Evolutionary conservation across 2,113 vertebrate species (phyloP).

Genomic region (Mustela nigripes): DNA sequence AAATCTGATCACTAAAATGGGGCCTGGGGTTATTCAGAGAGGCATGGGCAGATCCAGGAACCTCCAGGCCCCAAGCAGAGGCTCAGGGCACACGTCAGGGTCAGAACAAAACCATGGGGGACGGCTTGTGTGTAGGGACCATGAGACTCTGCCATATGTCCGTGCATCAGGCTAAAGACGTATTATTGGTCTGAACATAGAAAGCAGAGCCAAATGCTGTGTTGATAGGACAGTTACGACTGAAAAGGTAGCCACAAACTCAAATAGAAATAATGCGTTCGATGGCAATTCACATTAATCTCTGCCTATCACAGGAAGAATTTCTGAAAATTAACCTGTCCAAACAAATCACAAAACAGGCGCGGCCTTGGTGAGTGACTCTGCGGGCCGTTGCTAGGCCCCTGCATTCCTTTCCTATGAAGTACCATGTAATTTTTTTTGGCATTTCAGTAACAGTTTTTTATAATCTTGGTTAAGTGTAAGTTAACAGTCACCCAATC

Average conservation of each 20-base stretch:
- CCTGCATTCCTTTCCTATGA: conserved; percentile 64
- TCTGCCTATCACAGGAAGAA: background rate
- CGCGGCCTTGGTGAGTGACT: background rate
- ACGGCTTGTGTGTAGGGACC: background rate
- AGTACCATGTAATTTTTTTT: background rate
- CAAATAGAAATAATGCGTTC: background rate
- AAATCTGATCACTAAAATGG: background rate
- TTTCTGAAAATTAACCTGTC: conserved; percentile 47
- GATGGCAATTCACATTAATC: background rate
- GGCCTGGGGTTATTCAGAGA: background rate
- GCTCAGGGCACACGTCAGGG: background rate
- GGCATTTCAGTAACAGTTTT: conserved; percentile 37
- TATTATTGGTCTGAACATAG: background rate
- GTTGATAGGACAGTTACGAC: background rate
- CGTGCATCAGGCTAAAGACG: accelerated
- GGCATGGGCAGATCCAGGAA: background rate
- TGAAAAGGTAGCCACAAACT: background rate
- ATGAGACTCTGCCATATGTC: background rate
- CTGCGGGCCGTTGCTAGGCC: background rate
- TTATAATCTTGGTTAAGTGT: conserved; percentile 48
- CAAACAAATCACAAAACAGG: background rate
- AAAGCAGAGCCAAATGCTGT: background rate
- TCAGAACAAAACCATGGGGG: background rate
- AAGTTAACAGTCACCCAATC: conserved; percentile 54
- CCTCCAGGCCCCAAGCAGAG: background rate